Conservation (phyloP, 2,888 invertebrate species). For the Pachymerium ferrugineum region DNA sequence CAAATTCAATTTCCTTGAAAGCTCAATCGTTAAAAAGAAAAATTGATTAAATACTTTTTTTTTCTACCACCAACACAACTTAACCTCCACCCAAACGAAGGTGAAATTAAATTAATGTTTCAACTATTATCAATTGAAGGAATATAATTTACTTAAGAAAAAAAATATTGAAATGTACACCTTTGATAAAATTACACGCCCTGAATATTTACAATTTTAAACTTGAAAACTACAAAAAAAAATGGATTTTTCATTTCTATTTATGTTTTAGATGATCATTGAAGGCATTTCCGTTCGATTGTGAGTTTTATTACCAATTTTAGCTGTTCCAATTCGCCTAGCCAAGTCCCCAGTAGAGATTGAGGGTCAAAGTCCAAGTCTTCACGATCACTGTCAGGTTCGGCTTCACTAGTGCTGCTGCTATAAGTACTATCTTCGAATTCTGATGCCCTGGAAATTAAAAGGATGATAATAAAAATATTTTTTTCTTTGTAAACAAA, state of each 20-base stretch:
- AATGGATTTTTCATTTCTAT: no score
- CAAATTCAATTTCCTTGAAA: not conserved
- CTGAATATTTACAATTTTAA: no score
- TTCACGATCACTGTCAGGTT: slow-evolving; percentile 46
- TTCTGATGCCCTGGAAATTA: slow-evolving; percentile 34
- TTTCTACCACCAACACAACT: not conserved
- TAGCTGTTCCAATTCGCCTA: slow-evolving; percentile 67
- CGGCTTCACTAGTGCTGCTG: slow-evolving; percentile 44
- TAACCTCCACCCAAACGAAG: no score
- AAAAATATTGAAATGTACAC: no score
- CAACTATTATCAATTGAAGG: no score
- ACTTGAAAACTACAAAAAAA: no score
- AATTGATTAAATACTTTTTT: not conserved
- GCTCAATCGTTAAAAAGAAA: not conserved
- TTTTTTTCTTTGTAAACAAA: no score
- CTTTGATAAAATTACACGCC: no score
- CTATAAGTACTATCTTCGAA: slow-evolving; percentile 35
- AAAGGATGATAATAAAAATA: no score
- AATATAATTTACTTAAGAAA: no score
- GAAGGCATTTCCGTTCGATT: not conserved
- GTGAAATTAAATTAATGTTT: no score
- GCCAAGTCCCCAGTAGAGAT: slow-evolving; percentile 69
- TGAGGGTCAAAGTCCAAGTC: slow-evolving; percentile 59
- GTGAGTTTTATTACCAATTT: slow-evolving; percentile 57
- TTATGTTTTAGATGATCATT: not conserved